A percentile compares a stretch with the other conserved stretches of the same genome.
phyloP scores from a whole-genome alignment of 2,797 vertebrate species.

The Crax fasciolata region DNA sequence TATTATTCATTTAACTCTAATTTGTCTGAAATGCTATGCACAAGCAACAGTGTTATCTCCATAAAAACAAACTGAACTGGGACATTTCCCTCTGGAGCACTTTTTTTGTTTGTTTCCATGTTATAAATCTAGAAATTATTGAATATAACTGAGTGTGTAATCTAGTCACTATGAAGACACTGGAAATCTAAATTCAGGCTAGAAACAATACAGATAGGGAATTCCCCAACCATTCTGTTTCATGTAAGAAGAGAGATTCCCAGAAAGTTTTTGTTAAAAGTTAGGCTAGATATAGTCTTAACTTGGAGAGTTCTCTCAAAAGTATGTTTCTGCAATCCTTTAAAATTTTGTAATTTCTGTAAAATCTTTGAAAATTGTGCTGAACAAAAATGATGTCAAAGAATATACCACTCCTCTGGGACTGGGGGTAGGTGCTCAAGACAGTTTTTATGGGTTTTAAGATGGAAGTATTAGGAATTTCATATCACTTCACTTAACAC shows the following conservation, averaged over 20 bases:
- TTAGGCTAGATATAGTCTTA: not conserved
- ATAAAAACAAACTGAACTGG: not conserved
- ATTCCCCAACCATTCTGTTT: not conserved
- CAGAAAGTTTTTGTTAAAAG: not conserved
- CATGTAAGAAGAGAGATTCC: not conserved
- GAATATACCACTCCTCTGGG: not conserved
- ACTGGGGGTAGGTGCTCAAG: not conserved
- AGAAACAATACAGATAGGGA: not conserved
- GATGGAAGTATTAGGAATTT: not conserved
- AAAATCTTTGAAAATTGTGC: not conserved
- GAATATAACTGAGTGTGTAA: not conserved
- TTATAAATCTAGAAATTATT: slow-evolving; percentile 2
- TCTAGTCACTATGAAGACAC: not conserved
- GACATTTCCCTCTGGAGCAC: not conserved
- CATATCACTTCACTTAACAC: not conserved
- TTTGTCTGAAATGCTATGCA: not conserved
- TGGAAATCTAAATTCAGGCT: not conserved
- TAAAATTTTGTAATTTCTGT: not conserved
- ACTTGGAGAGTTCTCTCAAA: not conserved
- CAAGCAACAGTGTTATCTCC: not conserved
- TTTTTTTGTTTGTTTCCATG: not conserved
- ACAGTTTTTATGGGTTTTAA: not conserved
- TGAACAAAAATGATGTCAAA: not conserved
- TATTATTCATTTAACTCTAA: not conserved
- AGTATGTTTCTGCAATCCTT: not conserved